These are phyloP conservation scores for Zootermopsis nevadensis DNA, from an alignment of 2,888 invertebrate species.

Conservation along the genomic window DNA sequence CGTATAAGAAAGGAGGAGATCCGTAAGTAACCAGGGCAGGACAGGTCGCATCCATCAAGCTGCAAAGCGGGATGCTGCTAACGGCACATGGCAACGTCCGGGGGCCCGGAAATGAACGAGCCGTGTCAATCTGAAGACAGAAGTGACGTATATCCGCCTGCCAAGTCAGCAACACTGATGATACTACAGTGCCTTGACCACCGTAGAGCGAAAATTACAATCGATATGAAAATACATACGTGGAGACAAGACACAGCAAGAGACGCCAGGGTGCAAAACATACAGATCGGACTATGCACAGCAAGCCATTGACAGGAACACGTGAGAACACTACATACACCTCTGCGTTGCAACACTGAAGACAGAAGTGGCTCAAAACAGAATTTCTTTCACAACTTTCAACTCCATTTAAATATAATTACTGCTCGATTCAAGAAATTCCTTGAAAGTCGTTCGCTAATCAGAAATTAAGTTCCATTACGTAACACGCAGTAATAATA, in stretches of 20 bases:
- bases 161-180: not conserved
- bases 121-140: constrained; percentile 4
- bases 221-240: not conserved
- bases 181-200: not conserved
- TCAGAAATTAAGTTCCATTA: too few relatives aligned
- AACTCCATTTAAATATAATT: too few relatives aligned
- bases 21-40: constrained; percentile 4
- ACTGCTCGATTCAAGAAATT: too few relatives aligned
- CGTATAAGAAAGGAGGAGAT: constrained; percentile 7
- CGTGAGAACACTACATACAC: too few relatives aligned
- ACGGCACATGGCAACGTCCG: not conserved
- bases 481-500: too few relatives aligned
- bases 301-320: too few relatives aligned
- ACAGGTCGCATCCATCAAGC: constrained; percentile 32
- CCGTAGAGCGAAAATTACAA: not conserved
- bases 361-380: too few relatives aligned
- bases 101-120: constrained; percentile 22
- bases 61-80: constrained; percentile 29
- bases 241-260: not conserved
- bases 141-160: constrained; percentile 17
- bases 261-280: too few relatives aligned
- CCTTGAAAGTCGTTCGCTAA: too few relatives aligned
- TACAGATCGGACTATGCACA: too few relatives aligned
- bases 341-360: too few relatives aligned
- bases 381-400: too few relatives aligned